Evolutionary conservation across 92 coral and sea anemone genomes (phyloP).

Genomic region (Nematostella vectensis): DNA sequence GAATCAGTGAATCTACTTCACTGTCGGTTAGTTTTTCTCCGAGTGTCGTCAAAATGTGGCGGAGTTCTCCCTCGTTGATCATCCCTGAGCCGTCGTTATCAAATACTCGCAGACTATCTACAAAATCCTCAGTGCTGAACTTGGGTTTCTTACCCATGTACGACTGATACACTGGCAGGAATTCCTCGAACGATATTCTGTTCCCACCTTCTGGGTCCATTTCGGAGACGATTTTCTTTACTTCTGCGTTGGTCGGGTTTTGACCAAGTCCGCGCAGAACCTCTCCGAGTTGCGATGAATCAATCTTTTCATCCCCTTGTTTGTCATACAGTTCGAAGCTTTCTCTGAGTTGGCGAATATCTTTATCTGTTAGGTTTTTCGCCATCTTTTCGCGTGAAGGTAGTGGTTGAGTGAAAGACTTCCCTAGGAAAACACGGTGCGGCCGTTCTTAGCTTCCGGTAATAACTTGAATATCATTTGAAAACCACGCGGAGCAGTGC

Average conservation of each 20-base stretch:
- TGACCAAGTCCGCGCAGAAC: constrained; percentile 82
- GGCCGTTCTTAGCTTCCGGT: background rate
- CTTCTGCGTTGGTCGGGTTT: constrained; percentile 93
- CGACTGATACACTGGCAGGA: constrained; percentile 77
- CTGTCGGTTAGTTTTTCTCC: constrained; percentile 82
- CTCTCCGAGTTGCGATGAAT: constrained; percentile 69
- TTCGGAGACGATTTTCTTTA: constrained; percentile 76
- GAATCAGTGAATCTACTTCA: constrained; percentile 76
- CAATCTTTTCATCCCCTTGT: constrained; percentile 88
- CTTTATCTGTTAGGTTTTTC: constrained; percentile 49
- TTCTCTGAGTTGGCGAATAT: constrained; percentile 73
- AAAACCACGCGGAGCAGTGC: constrained; percentile 1
- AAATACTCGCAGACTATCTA: constrained; percentile 89
- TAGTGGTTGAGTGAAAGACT: constrained; percentile 15
- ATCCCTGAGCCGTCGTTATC: constrained; percentile 84
- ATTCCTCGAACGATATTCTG: constrained; percentile 81
- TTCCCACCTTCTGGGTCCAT: constrained; percentile 69
- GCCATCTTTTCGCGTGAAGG: constrained; percentile 21
- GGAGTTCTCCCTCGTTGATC: constrained; percentile 87
- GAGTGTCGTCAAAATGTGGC: constrained; percentile 84
- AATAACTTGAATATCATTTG: background rate
- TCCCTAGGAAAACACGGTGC: background rate
- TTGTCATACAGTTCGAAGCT: constrained; percentile 81
- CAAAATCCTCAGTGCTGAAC: constrained; percentile 68
- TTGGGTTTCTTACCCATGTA: constrained; percentile 64